A percentile compares a stretch with the other conserved stretches of the same genome.
Evolutionary conservation across 2,797 vertebrate genomes (phyloP).

Genomic region (Emydoidea blandingii): DNA sequence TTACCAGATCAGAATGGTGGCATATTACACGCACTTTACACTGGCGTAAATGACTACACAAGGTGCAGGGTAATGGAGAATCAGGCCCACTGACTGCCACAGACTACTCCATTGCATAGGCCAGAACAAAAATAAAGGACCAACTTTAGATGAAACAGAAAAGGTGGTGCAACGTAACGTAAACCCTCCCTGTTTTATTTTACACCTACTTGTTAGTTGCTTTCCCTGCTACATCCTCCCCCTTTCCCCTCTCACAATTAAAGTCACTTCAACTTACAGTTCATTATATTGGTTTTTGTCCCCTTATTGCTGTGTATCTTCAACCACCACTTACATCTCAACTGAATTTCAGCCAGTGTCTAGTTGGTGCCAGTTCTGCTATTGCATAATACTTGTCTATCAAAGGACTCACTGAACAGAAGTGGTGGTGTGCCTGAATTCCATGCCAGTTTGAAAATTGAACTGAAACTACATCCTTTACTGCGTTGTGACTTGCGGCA

Average conservation of each 20-base stretch:
- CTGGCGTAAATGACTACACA: not conserved
- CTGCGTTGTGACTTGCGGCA: not conserved
- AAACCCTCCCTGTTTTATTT: not conserved
- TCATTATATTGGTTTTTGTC: not conserved
- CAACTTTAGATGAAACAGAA: fast-evolving
- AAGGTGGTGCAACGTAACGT: not conserved
- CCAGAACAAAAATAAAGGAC: not conserved
- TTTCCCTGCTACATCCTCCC: not conserved
- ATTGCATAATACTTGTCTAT: not conserved
- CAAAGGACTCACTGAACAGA: not conserved
- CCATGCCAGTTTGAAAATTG: not conserved
- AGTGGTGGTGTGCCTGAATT: fast-evolving
- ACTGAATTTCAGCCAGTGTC: not conserved
- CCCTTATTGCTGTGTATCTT: not conserved
- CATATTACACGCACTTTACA: not conserved
- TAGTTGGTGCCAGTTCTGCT: not conserved
- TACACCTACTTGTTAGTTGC: not conserved
- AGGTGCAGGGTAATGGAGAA: not conserved
- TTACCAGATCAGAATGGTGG: not conserved
- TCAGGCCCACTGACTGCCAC: not conserved
- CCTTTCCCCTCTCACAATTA: not conserved
- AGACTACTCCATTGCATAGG: not conserved
- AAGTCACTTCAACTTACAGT: not conserved
- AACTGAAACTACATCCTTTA: not conserved
- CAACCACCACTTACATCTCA: not conserved